Conservation (phyloP, 2,888 invertebrate species). For the Carpatolechia fugitivella region DNA sequence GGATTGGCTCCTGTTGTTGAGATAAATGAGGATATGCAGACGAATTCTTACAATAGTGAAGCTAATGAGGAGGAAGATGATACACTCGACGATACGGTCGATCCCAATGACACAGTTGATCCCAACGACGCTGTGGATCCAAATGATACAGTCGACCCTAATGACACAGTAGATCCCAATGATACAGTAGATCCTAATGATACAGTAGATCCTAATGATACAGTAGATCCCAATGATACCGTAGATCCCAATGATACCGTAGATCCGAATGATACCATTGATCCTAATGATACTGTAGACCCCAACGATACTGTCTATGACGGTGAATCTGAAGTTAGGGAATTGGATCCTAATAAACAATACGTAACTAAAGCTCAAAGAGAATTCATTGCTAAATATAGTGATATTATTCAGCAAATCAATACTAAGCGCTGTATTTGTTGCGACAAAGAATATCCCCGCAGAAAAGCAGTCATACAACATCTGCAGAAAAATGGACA, state of each 20-base stretch:
- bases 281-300: constrained; percentile 32
- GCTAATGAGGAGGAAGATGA: constrained; percentile 55
- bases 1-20: constrained; percentile 61
- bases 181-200: constrained; percentile 33
- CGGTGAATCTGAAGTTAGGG: constrained; percentile 39
- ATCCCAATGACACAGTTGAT: constrained; percentile 20
- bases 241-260: constrained; percentile 41
- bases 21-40: constrained; percentile 70
- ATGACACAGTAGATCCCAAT: constrained; percentile 25
- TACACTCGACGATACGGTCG: constrained; percentile 43
- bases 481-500: constrained; percentile 76
- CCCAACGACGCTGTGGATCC: constrained; percentile 46
- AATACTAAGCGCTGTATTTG: constrained; percentile 73
- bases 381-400: constrained; percentile 67
- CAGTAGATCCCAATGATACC: constrained; percentile 50
- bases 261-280: constrained; percentile 39
- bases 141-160: constrained; percentile 36
- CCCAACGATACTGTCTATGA: constrained; percentile 27
- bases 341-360: constrained; percentile 58
- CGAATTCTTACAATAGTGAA: constrained; percentile 57
- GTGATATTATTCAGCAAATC: constrained; percentile 70
- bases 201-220: constrained; percentile 46
- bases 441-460: constrained; percentile 68
- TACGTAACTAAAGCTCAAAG: constrained; percentile 68
- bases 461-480: constrained; percentile 74